Conservation (phyloP, 2,888 invertebrate genomes). For the Podotricha telesiphe region DNA sequence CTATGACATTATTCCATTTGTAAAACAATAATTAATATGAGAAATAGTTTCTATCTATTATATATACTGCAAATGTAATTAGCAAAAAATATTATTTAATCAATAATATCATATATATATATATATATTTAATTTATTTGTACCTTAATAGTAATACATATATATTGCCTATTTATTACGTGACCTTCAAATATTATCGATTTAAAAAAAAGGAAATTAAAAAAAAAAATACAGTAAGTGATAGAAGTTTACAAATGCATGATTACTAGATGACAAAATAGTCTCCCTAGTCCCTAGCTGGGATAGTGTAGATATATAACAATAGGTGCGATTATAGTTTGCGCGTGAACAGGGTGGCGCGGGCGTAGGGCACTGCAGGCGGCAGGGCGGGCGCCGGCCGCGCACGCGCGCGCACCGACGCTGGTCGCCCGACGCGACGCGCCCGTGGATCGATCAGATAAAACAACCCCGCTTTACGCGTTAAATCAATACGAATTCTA, state of each 20-base stretch:
- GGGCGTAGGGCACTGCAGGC: constrained; percentile 49
- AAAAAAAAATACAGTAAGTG: neutral
- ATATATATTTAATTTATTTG: too few species aligned
- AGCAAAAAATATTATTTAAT: neutral
- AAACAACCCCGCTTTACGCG: constrained; percentile 87
- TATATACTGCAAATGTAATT: too few species aligned
- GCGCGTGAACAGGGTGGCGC: constrained; percentile 75
- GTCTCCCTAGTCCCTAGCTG: constrained; percentile 17
- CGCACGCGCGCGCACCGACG: constrained; percentile 50
- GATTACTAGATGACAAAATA: constrained; percentile 11
- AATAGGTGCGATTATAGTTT: constrained; percentile 50
- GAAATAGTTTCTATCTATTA: too few species aligned
- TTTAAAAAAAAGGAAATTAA: too few species aligned
- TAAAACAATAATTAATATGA: too few species aligned
- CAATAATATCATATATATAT: too few species aligned
- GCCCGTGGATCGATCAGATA: constrained; percentile 88
- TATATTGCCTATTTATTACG: neutral
- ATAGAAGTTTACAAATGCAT: constrained; percentile 6
- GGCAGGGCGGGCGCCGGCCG: constrained; percentile 60
- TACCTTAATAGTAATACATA: neutral
- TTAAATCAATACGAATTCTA: constrained; percentile 89
- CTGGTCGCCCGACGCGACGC: constrained; percentile 60
- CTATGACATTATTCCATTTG: too few species aligned
- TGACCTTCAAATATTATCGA: too few species aligned
- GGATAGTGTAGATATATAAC: constrained; percentile 9